Base-by-base conservation (phyloP, 1,140 invertebrate species). In the Oedothorax gibbosus region DNA sequence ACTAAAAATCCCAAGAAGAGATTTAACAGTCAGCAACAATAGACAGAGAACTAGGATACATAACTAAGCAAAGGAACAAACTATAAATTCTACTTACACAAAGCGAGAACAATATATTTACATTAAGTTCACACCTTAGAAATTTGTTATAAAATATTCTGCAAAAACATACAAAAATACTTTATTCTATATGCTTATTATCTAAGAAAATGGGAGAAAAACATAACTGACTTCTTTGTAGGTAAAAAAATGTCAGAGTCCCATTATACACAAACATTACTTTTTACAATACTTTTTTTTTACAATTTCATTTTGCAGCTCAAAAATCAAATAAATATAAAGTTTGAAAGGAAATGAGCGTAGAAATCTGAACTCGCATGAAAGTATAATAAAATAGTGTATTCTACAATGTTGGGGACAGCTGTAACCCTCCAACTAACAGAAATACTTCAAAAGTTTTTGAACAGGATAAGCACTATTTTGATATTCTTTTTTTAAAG, bases 121-220 rank as follows among this genome's bases (percentile, higher is more conserved):
- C 80, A 82, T 64, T 82, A 69, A 82, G 68, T 72, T 56, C 68
- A 65, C 60, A 51, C 64, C 54, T 81, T 71, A 64, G 54, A 82
- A 73, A 60, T 73, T 65, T 71, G 54, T 56, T 60, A 82, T 82
- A 82, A 82, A 82, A 82, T 82, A 73, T 64, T 82, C 69, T 82
- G 80, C 68, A 73, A 73, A 77, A 82, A 82, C 69, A 81, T 81
- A 81, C 50, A 82, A 82, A 82, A 82, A 82, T 82, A 82, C 60
- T 82, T 82, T 73, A 71, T 71, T 71, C 78, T 73, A 72, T 82
- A 50, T 82, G 69, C 69, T 73, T 62, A 64, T 15, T 21, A 56
- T 21, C 51, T 65, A 69, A 65, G 8, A 51, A 35, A 62, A 54
- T 53, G 20, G 56, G 78, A 71, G 53, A 71, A 14, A 81, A 81